Conservation (phyloP, 2,113 vertebrate genomes). For the Centrocercus urophasianus region DNA sequence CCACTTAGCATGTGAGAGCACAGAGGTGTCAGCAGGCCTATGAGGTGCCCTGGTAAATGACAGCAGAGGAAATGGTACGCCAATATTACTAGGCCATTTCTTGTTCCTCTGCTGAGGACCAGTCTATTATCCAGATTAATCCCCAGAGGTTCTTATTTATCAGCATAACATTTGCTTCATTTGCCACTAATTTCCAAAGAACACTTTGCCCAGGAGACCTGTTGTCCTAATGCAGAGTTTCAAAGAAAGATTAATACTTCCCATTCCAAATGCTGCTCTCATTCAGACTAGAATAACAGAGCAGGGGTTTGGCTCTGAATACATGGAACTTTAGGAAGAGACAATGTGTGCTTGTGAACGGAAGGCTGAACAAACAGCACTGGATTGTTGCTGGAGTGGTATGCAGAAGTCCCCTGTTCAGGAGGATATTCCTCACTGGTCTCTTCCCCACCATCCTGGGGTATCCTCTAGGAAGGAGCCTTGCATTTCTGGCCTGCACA, state of each 20-base stretch:
- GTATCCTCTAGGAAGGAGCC: neutral
- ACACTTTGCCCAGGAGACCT: neutral
- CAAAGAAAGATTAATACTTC: neutral
- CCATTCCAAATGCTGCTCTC: neutral
- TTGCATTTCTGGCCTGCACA: rapidly evolving
- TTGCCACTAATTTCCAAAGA: slow-evolving; percentile 1
- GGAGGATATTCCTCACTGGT: neutral
- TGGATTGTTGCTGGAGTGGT: neutral
- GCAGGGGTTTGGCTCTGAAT: neutral
- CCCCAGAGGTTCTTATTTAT: neutral
- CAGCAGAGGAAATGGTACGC: neutral
- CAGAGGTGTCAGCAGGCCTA: neutral
- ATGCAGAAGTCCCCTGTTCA: neutral
- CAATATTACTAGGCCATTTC: neutral
- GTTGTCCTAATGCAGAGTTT: neutral
- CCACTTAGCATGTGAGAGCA: neutral
- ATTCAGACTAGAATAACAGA: neutral
- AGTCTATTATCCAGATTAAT: neutral
- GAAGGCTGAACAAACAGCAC: neutral
- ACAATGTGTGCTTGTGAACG: neutral
- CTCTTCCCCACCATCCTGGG: neutral
- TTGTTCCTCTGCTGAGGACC: neutral
- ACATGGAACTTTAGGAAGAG: neutral
- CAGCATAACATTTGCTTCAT: neutral
- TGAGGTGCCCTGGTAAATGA: neutral